Conservation (phyloP, 2,888 invertebrate species). For the Brachyptera putata region DNA sequence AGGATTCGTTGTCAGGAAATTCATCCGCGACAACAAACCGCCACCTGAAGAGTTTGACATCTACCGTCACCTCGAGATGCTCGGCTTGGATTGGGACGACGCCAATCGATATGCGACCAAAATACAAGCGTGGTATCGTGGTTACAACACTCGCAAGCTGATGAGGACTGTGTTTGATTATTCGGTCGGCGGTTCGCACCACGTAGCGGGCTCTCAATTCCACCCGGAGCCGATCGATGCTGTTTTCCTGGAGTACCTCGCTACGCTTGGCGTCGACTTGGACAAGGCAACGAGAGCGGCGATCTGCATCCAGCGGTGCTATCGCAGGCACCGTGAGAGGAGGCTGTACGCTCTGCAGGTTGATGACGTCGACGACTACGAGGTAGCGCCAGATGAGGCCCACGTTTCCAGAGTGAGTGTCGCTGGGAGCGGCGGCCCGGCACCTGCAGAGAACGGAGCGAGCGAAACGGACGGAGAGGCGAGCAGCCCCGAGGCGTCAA, state of each 20-base stretch:
- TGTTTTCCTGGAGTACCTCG: too few relatives aligned
- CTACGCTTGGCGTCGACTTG: background rate
- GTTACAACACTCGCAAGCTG: background rate
- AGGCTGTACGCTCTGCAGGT: too few relatives aligned
- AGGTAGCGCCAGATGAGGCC: too few relatives aligned
- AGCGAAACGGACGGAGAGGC: too few relatives aligned
- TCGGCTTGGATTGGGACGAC: background rate
- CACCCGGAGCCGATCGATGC: too few relatives aligned
- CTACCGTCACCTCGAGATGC: background rate
- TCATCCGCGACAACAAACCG: background rate
- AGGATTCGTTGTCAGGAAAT: background rate
- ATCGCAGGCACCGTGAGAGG: background rate
- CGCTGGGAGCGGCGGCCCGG: too few relatives aligned
- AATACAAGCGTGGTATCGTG: conserved; percentile 1
- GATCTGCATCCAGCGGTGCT: background rate
- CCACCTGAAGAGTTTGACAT: background rate
- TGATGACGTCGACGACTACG: too few relatives aligned
- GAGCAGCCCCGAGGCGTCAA: too few relatives aligned
- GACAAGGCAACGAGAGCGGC: background rate
- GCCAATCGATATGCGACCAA: background rate
- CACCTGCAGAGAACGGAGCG: too few relatives aligned
- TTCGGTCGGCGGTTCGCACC: too few relatives aligned
- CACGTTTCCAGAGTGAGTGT: too few relatives aligned
- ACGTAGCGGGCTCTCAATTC: background rate
- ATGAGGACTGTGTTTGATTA: too few relatives aligned